Percentiles rank a stretch among this genome's conserved stretches.
These are phyloP conservation scores for Brachionus asplanchnoidis DNA, from an alignment of 1,140 invertebrate genomes.

Conservation along the genomic window DNA sequence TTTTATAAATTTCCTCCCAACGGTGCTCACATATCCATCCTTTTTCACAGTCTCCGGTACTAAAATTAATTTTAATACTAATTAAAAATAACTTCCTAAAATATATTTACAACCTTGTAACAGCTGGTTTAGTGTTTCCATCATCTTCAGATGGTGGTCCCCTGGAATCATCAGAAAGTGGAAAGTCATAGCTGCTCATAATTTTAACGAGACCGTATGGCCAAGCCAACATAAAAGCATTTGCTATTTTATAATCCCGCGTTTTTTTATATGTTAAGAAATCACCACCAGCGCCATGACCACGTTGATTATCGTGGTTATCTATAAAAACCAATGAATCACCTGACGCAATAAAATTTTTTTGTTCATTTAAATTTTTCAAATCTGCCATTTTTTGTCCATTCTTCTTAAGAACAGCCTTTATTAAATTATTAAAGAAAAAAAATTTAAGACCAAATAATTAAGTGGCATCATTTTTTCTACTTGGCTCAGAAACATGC, in stretches of 20 bases:
- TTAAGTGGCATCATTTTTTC: neutral
- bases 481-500: conserved; percentile 54
- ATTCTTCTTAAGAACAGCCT: neutral
- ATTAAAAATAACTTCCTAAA: too few relatives aligned
- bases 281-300: conserved; percentile 49
- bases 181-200: conserved; percentile 67
- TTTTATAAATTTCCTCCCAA: conserved; percentile 74
- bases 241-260: conserved; percentile 66
- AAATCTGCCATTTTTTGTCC: conserved; percentile 47
- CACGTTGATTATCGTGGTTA: conserved; percentile 60
- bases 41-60: conserved; percentile 65
- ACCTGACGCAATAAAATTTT: conserved; percentile 50
- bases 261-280: conserved; percentile 54
- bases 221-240: conserved; percentile 72
- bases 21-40: conserved; percentile 83
- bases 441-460: neutral
- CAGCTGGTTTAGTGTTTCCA: conserved; percentile 61
- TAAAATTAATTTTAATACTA: neutral
- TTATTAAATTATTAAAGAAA: neutral
- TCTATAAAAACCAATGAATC: conserved; percentile 58
- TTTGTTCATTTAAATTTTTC: conserved; percentile 47
- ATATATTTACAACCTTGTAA: neutral
- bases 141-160: conserved; percentile 56
- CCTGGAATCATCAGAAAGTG: conserved; percentile 42
- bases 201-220: conserved; percentile 68